Percentiles rank a stretch among this genome's conserved stretches.
Evolutionary conservation across 2,797 vertebrate genomes (phyloP).

Genomic region (Chaunax sp.): DNA sequence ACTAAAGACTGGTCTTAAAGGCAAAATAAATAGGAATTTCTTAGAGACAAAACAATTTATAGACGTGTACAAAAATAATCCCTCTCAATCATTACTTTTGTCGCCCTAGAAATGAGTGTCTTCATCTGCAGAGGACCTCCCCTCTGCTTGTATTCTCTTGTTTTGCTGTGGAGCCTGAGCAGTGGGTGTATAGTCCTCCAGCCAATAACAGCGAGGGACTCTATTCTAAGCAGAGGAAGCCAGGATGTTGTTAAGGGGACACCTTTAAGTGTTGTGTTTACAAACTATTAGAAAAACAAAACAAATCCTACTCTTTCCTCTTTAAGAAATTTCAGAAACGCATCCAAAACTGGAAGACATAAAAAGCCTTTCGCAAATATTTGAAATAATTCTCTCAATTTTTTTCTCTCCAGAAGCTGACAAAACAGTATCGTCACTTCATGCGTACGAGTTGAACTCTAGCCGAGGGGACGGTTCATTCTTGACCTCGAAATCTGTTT

Average conservation of each 20-base stretch:
- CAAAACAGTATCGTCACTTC: slow-evolving; percentile 7
- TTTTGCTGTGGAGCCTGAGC: not conserved
- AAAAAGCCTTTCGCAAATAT: slow-evolving; percentile 11
- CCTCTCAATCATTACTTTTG: not conserved
- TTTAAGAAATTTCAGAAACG: slow-evolving; percentile 31
- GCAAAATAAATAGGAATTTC: not conserved
- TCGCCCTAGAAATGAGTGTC: not conserved
- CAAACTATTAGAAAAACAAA: too few species aligned
- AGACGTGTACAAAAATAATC: not conserved
- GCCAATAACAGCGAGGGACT: not conserved
- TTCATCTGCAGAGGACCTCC: not conserved
- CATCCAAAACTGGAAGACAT: slow-evolving; percentile 26
- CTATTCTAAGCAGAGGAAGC: too few species aligned
- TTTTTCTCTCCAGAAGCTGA: slow-evolving; percentile 27
- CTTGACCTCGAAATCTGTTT: not conserved
- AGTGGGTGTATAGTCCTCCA: not conserved
- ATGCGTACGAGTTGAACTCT: not conserved
- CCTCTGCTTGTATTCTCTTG: not conserved
- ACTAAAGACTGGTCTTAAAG: slow-evolving; percentile 21
- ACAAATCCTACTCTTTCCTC: not conserved
- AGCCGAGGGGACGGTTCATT: not conserved
- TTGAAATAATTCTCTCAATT: slow-evolving; percentile 28
- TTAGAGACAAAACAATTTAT: too few species aligned
- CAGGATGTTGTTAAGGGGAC: not conserved
- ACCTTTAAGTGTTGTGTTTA: not conserved